These are phyloP conservation scores for Porites rus DNA, from an alignment of 92 coral and sea anemone genomes.

Conservation along the genomic window DNA sequence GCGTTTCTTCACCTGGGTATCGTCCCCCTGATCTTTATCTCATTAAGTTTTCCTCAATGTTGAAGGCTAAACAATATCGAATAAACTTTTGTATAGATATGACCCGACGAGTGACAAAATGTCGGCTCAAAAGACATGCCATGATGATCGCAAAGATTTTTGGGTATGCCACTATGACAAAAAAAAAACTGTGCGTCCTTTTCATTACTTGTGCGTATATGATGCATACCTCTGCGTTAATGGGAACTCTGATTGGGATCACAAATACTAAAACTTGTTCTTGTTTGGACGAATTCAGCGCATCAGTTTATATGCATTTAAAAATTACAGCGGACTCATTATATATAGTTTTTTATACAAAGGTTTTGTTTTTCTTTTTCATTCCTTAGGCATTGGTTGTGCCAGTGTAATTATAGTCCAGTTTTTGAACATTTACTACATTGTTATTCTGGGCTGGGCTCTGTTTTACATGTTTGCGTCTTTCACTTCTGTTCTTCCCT, in stretches of 20 bases:
- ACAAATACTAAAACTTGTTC: no score
- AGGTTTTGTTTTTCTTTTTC: neutral
- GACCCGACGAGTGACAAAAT: neutral
- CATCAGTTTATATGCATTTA: no score
- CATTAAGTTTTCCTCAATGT: neutral
- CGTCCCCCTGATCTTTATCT: no score
- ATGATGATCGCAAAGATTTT: neutral
- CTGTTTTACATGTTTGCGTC: slow-evolving; percentile 88
- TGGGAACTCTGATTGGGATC: neutral
- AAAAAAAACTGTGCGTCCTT: neutral
- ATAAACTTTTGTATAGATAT: slow-evolving; percentile 20
- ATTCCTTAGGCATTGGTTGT: slow-evolving; percentile 75
- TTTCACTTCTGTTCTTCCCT: slow-evolving; percentile 71
- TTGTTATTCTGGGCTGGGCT: slow-evolving; percentile 88
- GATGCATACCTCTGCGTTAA: slow-evolving; percentile 2
- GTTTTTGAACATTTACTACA: slow-evolving; percentile 83
- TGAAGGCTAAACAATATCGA: neutral
- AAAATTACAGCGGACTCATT: no score
- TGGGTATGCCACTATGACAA: neutral
- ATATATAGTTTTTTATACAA: no score
- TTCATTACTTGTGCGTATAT: neutral
- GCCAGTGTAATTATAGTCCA: slow-evolving; percentile 92
- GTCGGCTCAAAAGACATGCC: slow-evolving; percentile 12
- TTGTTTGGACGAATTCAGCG: no score
- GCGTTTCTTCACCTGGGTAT: no score